Evolutionary conservation across 2,797 vertebrate genomes (phyloP).

Genomic region (Semotilus atromaculatus): DNA sequence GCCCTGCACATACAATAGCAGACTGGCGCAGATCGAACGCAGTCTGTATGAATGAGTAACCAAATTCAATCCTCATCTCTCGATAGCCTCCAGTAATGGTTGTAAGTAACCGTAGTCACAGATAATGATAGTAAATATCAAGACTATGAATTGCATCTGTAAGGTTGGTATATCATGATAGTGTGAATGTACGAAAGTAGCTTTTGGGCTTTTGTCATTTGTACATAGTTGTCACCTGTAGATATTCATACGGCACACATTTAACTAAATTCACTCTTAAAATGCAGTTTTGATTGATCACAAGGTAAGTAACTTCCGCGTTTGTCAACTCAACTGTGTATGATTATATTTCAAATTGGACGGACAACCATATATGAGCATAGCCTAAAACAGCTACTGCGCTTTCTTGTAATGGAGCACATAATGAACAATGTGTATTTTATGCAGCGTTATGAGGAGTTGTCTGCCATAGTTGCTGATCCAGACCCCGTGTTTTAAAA

Average conservation of each 20-base stretch:
- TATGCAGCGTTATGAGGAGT: conserved; percentile 3
- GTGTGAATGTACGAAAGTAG: background rate
- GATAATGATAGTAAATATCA: conserved; percentile 26
- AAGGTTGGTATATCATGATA: background rate
- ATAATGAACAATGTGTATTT: conserved; percentile 8
- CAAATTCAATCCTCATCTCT: conserved; percentile 4
- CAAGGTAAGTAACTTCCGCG: background rate
- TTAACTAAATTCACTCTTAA: background rate
- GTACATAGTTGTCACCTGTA: background rate
- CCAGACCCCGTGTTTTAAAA: conserved; percentile 22
- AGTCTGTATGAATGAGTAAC: conserved; percentile 1
- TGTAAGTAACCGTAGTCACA: conserved; percentile 3
- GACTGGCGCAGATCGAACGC: background rate
- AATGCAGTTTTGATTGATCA: background rate
- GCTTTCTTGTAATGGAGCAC: background rate
- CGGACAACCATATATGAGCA: background rate
- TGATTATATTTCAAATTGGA: background rate
- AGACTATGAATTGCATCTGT: conserved; percentile 6
- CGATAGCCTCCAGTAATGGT: background rate
- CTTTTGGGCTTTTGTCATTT: background rate
- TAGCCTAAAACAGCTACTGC: background rate
- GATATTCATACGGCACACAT: background rate
- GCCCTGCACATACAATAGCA: conserved; percentile 1
- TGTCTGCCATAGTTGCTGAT: background rate
- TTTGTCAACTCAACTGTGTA: background rate